phyloP scores from a whole-genome alignment of 92 coral and sea anemone genomes.

The Umimayanthus chanpuru region DNA sequence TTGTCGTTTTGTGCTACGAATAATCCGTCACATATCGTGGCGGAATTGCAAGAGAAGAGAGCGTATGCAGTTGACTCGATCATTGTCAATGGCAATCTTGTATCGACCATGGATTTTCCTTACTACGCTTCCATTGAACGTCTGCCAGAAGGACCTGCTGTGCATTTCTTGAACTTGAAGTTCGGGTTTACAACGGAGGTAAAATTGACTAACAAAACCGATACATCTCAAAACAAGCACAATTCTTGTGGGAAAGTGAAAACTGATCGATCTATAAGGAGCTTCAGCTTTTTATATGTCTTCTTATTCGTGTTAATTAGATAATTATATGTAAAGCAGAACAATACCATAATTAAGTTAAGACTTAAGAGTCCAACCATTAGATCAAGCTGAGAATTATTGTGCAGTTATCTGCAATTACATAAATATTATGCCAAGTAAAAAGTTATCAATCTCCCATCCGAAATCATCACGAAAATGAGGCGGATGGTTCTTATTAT shows the following conservation, averaged over 20 bases:
- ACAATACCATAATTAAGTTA: neutral
- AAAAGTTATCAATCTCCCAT: too few species aligned
- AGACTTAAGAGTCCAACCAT: too few species aligned
- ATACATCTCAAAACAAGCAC: neutral
- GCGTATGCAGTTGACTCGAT: neutral
- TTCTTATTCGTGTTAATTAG: neutral
- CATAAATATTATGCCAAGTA: too few species aligned
- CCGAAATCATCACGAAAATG: too few species aligned
- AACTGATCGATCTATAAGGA: neutral
- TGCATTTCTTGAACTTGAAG: conserved; percentile 9
- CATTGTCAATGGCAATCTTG: neutral
- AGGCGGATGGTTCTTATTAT: too few species aligned
- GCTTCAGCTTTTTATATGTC: neutral
- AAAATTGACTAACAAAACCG: neutral
- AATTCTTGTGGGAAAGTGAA: conserved; percentile 1
- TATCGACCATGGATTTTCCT: neutral
- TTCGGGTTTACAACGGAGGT: conserved; percentile 35
- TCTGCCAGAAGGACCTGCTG: conserved; percentile 18
- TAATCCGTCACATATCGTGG: conserved; percentile 2
- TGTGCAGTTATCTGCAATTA: too few species aligned
- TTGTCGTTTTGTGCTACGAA: conserved; percentile 14
- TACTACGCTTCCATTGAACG: conserved; percentile 1
- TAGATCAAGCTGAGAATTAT: too few species aligned
- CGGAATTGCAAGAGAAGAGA: neutral
- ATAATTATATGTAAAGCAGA: neutral